Base-by-base conservation (phyloP, 1,140 invertebrate species). In the Bombus fervidus region DNA sequence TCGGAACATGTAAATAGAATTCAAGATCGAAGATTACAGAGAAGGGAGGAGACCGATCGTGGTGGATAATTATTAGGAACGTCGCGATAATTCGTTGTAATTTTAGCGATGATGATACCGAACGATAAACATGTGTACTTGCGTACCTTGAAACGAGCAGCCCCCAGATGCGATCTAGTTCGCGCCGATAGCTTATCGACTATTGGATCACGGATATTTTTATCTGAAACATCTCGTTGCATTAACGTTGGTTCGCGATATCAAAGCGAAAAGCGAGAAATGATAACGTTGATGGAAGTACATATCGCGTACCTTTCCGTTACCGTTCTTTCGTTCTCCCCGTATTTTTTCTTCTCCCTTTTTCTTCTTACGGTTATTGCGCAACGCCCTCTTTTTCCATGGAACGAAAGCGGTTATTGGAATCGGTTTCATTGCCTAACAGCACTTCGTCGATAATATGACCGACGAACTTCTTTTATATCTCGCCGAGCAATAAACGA, bases 141-240 rank as follows among this genome's bases (percentile, higher is more conserved):
- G 28, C 77, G 13, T 41, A 81, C 78, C 80, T 68, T 69, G 75
- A 81, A 86, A 86, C 78, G 57, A 18, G 34, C 64, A 72, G 80
- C 68, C 75, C 53, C 41, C 59, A 34, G 72, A 79, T 62, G 28
- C 66, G 80, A 85, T 88, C 78, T 86, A 69, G 57, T 57, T 79
- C 66, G 73, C 10, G 39, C 37, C 64, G 92, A 93, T 93, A 93
- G 79, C 84, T 92, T 93, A 93, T 93, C 92, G 87, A 71, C 69
- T 73, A 85, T 91, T 86, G 87, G 86, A 93, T 93, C 92, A 91
- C 47, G 83, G 91, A 88, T 94, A 93, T 93, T 93, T 94, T 93
- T 93, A 90, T 90, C 89, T 72, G 13, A n/a, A 57, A 39, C 57
- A 81, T 90, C 88, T 87, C 28, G 53, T 34, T 34, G 71, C 83